phyloP scores from a whole-genome alignment of 2,797 vertebrate species.

The Capromys pilorides region DNA sequence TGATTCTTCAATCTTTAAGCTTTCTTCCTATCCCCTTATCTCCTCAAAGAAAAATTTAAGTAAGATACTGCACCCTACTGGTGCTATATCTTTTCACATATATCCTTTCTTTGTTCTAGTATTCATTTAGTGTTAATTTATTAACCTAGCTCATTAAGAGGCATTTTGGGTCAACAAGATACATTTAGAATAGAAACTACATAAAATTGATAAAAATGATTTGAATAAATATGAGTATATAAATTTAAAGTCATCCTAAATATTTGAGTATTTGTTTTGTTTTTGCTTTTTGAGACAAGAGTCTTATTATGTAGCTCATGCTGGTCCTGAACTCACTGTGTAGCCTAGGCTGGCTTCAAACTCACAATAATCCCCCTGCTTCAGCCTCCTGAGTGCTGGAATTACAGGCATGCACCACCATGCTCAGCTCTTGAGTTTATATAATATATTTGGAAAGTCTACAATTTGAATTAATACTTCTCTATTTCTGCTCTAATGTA shows the following conservation, averaged over 20 bases:
- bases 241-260: conserved; percentile 29
- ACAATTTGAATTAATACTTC: conserved; percentile 9
- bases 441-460: neutral
- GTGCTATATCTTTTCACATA: neutral
- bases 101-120: neutral
- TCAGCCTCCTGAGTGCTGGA: neutral
- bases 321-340: neutral
- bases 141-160: neutral
- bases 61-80: neutral
- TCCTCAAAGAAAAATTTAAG: neutral
- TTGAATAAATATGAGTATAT: neutral
- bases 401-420: neutral
- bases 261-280: neutral
- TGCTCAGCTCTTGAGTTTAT: neutral
- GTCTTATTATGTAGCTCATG: neutral
- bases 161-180: neutral
- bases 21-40: conserved; percentile 35
- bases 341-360: neutral
- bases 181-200: neutral
- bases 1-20: neutral
- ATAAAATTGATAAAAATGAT: neutral
- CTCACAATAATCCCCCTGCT: neutral
- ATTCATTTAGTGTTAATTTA: neutral
- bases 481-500: neutral
- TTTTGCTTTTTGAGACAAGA: neutral